Percentiles rank a stretch among this genome's conserved stretches.
Conservation (phyloP, 2,113 vertebrate species). For the Pithys albifrons region DNA sequence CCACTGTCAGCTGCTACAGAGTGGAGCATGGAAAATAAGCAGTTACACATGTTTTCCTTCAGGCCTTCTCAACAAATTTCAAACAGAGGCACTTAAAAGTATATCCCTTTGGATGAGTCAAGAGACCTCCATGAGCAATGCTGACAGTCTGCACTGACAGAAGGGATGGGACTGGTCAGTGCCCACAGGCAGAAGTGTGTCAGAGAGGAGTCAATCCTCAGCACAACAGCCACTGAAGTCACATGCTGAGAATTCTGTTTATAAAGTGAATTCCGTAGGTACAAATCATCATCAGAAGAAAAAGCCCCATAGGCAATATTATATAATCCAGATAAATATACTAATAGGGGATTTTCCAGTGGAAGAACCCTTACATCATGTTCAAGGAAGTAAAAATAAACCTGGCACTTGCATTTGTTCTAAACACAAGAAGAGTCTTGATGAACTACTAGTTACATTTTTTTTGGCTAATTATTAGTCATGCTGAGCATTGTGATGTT, state of each 20-base stretch:
- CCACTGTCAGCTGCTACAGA: not conserved
- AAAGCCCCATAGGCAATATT: constrained; percentile 31
- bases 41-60: not conserved
- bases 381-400: constrained; percentile 60
- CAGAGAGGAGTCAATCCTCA: constrained; percentile 2
- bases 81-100: not conserved
- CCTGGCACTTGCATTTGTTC: constrained; percentile 43
- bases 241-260: constrained; percentile 36
- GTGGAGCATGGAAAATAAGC: not conserved
- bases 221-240: not conserved
- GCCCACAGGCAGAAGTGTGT: not conserved
- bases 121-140: not conserved
- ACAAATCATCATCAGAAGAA: constrained; percentile 37
- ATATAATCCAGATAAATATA: constrained; percentile 51
- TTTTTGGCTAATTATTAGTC: constrained; percentile 61
- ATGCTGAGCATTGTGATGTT: not conserved
- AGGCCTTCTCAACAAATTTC: not conserved
- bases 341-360: constrained; percentile 67
- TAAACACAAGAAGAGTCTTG: constrained; percentile 37
- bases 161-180: not conserved
- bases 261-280: not conserved
- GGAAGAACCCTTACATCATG: constrained; percentile 67
- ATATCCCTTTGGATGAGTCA: not conserved
- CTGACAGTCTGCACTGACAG: fast-evolving
- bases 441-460: constrained; percentile 49